These are phyloP conservation scores for Encarsia formosa DNA, from an alignment of 2,888 invertebrate species.

Conservation along the genomic window DNA sequence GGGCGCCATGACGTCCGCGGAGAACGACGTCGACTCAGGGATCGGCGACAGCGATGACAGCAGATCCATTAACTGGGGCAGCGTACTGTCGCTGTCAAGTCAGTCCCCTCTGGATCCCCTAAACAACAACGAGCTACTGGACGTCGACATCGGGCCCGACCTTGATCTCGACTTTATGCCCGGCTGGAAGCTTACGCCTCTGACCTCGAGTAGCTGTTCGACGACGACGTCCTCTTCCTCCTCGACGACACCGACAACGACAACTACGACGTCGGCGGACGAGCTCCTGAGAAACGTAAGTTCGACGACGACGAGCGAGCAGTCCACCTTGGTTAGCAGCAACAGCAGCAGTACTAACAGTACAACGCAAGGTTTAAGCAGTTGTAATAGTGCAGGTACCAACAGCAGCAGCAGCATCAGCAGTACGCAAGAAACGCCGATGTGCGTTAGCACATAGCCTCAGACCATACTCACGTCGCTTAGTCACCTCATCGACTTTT, in stretches of 20 bases:
- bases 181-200: conserved; percentile 54
- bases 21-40: conserved; percentile 71
- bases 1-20: conserved; percentile 50
- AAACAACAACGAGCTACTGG: conserved; percentile 74
- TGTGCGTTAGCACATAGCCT: conserved; percentile 51
- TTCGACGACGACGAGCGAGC: conserved; percentile 18
- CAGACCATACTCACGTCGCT: conserved; percentile 45
- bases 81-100: conserved; percentile 80
- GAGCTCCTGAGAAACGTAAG: neutral
- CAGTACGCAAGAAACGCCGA: conserved; percentile 48
- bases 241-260: conserved; percentile 28
- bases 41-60: conserved; percentile 66
- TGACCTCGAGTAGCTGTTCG: conserved; percentile 29
- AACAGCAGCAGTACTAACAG: conserved; percentile 34
- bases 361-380: conserved; percentile 23
- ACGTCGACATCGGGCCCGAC: conserved; percentile 59
- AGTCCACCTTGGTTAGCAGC: conserved; percentile 32
- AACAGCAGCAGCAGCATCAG: conserved; percentile 32
- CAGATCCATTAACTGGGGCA: conserved; percentile 87
- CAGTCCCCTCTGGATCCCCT: conserved; percentile 81
- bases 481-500: conserved; percentile 50
- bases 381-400: conserved; percentile 27
- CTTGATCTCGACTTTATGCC: conserved; percentile 62
- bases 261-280: conserved; percentile 19
- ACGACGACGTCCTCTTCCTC: conserved; percentile 45